Conservation (phyloP, 2,888 invertebrate species). For the Octodonta nipae region DNA sequence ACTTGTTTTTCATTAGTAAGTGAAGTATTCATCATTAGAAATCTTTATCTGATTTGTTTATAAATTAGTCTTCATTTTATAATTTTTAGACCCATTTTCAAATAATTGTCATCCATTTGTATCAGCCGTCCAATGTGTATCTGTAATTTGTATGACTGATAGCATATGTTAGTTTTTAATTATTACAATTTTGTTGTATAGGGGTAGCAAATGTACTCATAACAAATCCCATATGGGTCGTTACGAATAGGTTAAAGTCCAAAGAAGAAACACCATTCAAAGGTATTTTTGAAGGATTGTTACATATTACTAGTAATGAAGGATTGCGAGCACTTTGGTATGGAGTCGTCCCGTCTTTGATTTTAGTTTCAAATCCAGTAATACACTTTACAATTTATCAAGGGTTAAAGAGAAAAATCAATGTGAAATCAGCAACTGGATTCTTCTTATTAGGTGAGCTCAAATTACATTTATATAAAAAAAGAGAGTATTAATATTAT, state of each 20-base stretch:
- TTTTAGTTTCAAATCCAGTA: constrained; percentile 78
- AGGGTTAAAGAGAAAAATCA: constrained; percentile 59
- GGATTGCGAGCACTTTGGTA: constrained; percentile 69
- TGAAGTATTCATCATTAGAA: no score
- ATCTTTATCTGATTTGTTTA: no score
- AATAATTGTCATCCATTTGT: no score
- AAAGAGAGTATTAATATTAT: no score
- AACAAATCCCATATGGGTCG: constrained; percentile 86
- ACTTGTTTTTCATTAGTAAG: no score
- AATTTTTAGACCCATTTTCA: no score
- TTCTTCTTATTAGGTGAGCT: constrained; percentile 44
- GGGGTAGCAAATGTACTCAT: constrained; percentile 72
- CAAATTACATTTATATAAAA: neutral
- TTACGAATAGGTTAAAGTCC: constrained; percentile 72
- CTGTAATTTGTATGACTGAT: no score
- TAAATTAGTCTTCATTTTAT: no score
- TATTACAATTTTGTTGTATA: constrained; percentile 43
- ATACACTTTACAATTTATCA: constrained; percentile 90
- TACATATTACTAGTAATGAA: constrained; percentile 57
- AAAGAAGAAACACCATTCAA: constrained; percentile 33
- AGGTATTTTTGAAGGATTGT: constrained; percentile 49
- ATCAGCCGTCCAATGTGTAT: no score
- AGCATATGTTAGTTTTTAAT: no score
- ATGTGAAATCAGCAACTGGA: constrained; percentile 42
- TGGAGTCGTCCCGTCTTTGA: constrained; percentile 69